These are phyloP conservation scores for Sesia bembeciformis DNA, from an alignment of 2,888 invertebrate species.

Conservation along the genomic window DNA sequence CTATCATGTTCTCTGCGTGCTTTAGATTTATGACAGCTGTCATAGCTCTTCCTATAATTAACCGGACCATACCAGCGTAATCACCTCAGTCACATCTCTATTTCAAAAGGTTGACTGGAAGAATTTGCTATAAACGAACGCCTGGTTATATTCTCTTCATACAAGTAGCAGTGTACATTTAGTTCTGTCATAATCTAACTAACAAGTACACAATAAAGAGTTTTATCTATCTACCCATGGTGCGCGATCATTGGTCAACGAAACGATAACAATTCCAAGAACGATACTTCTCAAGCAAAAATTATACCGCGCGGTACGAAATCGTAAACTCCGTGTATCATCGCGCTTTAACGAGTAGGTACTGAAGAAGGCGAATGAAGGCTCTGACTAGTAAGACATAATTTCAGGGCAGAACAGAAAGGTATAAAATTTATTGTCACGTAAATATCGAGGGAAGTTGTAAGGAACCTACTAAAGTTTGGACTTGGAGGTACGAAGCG, in stretches of 20 bases:
- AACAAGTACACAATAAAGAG: too few species aligned
- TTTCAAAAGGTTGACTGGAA: too few species aligned
- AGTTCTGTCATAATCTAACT: too few species aligned
- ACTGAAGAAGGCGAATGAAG: background rate
- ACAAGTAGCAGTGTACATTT: too few species aligned
- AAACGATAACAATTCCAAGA: background rate
- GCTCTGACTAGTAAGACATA: constrained; percentile 2
- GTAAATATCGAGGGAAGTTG: constrained; percentile 1
- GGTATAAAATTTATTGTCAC: constrained; percentile 3
- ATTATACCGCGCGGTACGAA: background rate
- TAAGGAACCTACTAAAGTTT: background rate
- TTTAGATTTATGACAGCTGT: too few species aligned
- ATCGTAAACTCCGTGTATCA: background rate
- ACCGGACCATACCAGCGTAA: too few species aligned
- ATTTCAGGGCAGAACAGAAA: constrained; percentile 1
- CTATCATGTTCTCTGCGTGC: too few species aligned
- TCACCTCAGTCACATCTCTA: too few species aligned
- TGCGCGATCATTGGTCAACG: background rate
- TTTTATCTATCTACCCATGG: too few species aligned
- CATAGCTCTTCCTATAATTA: too few species aligned
- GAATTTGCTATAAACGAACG: too few species aligned
- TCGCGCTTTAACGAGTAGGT: constrained; percentile 1
- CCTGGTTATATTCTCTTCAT: too few species aligned
- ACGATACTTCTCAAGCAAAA: background rate
- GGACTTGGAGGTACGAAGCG: background rate